Conservation (phyloP, 2,797 vertebrate genomes). For the Argyrosomus regius region DNA sequence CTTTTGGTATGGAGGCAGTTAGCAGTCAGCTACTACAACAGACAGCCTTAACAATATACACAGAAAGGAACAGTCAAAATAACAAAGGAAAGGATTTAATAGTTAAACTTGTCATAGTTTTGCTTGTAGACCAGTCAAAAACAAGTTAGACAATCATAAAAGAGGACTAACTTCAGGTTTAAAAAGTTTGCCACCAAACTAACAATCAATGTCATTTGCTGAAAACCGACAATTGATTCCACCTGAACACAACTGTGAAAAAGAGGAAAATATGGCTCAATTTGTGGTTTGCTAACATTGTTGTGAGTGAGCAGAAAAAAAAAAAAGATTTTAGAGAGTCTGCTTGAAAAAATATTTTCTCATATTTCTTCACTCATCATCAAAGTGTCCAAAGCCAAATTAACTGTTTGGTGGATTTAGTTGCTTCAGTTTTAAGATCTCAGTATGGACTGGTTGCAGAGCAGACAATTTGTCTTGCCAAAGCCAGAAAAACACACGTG, state of each 20-base stretch:
- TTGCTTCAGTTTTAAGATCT: too few relatives aligned
- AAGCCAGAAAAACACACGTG: too few relatives aligned
- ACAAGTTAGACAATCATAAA: too few relatives aligned
- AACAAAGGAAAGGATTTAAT: neutral
- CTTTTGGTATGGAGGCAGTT: slow-evolving; percentile 27
- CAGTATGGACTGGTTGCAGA: too few relatives aligned
- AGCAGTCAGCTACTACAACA: slow-evolving; percentile 24
- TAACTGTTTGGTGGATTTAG: too few relatives aligned
- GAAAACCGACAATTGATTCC: slow-evolving; percentile 29
- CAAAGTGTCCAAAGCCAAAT: neutral
- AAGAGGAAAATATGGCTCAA: slow-evolving; percentile 10
- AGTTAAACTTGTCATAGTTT: neutral
- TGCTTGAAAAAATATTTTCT: neutral
- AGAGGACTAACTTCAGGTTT: neutral
- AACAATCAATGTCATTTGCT: slow-evolving; percentile 16
- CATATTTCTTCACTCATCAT: slow-evolving; percentile 7
- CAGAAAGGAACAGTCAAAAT: neutral
- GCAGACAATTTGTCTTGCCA: neutral
- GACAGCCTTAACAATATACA: neutral
- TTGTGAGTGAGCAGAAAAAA: neutral
- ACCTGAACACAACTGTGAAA: slow-evolving; percentile 19
- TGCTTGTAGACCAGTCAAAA: neutral
- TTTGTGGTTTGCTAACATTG: slow-evolving; percentile 15
- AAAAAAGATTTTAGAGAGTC: neutral
- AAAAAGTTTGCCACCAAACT: neutral